Base-by-base conservation (phyloP, 53 echinoderm and acorn worm species). In the Paelopatides confundens region DNA sequence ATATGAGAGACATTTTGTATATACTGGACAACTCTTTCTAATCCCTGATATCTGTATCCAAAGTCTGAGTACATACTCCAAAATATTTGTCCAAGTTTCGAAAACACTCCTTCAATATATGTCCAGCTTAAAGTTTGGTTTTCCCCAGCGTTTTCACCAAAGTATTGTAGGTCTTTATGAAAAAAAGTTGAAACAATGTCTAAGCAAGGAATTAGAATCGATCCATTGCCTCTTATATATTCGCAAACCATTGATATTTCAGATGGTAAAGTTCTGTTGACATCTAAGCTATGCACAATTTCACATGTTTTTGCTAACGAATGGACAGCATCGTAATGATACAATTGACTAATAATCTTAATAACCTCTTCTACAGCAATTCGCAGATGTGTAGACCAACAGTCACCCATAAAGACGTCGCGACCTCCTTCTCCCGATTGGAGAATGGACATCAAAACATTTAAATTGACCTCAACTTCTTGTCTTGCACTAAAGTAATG, bases 181-280 rank as follows among this genome's bases (percentile, higher is more conserved):
- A 40, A 29, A 52, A 52, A 53, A 15, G 27, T 26, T 31, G 43
- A 46, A 17, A 14, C 53, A 27, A 50, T 79, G 29, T 53, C 79
- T 9, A 50, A 31, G 31, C 79, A 79, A 33, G 79, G 49, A 51
- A 12, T 26, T 52, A 52, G 29, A 29, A 79, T 17, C 21, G 50
- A 50, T 32, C 79, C 53, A 13, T 30, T 32, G 4, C 2, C 32
- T 30, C 18, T 17, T 23, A 76, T 76, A 28, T 76, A 40, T 10
- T 50, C 29, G 30, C 79, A 79, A 53, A 79, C 4, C 9, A 52
- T n/a, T 24, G 79, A 51, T 24, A 79, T 32, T 33, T 79, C 79
- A 33, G 5, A 5, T 15, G 48, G 32, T 14, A 78, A 30, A 23
- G 50, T 29, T 14, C 48, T 28, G 32, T 79, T 79, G 28, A 33